A percentile compares a stretch with the other conserved stretches of the same genome.
Evolutionary conservation across 2,888 invertebrate species (phyloP).

Genomic region (Hirtodrosophila trivittata): DNA sequence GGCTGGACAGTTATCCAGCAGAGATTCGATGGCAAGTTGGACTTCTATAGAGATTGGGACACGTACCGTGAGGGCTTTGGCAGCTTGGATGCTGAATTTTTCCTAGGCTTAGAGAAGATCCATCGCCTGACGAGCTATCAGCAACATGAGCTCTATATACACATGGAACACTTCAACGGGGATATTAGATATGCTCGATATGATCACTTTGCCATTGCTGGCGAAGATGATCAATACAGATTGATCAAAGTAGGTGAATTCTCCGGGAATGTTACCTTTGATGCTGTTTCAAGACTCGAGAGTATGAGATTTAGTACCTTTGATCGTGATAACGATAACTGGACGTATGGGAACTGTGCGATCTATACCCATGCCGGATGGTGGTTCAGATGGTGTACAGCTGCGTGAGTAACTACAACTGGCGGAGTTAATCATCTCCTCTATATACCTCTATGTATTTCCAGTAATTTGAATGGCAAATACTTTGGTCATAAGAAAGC

Average conservation of each 20-base stretch:
- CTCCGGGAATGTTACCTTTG: background rate
- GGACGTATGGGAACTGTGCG: background rate
- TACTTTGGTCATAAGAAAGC: constrained; percentile 4
- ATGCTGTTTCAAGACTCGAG: background rate
- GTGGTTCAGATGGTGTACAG: constrained; percentile 6
- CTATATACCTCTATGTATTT: too few relatives aligned
- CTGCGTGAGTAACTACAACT: background rate
- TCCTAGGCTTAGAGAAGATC: constrained; percentile 6
- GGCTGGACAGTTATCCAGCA: constrained; percentile 11
- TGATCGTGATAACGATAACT: constrained; percentile 3
- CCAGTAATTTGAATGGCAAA: constrained; percentile 8
- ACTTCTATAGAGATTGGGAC: constrained; percentile 5
- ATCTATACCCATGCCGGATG: background rate
- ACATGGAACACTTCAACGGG: constrained; percentile 2
- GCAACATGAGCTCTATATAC: constrained; percentile 11
- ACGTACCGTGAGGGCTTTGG: constrained; percentile 7
- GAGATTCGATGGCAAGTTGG: constrained; percentile 2
- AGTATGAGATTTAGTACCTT: constrained; percentile 1
- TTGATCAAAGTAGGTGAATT: constrained; percentile 2
- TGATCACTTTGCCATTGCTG: constrained; percentile 3
- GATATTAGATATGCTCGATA: background rate
- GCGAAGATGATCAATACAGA: constrained; percentile 4
- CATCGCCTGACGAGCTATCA: background rate
- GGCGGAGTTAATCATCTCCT: too few relatives aligned
- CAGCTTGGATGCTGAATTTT: constrained; percentile 5